phyloP scores from a whole-genome alignment of 2,888 invertebrate species.

The Cheilosia vernalis region DNA sequence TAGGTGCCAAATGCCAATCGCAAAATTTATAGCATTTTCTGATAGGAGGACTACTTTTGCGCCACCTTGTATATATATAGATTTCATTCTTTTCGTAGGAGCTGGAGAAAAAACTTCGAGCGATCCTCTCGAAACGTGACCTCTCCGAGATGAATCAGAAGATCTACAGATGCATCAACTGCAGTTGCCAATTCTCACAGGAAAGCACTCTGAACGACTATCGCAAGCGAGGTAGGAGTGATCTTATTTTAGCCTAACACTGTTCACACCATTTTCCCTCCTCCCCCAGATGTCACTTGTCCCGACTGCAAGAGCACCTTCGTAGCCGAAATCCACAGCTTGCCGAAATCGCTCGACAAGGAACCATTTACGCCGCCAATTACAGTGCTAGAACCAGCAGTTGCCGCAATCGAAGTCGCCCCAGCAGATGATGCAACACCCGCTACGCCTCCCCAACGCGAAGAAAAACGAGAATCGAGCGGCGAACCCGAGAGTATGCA shows the following conservation, averaged over 20 bases:
- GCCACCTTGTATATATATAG: too few species aligned
- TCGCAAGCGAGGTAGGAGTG: conserved; percentile 77
- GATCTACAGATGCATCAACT: conserved; percentile 86
- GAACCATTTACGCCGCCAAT: conserved; percentile 32
- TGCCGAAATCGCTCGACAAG: conserved; percentile 78
- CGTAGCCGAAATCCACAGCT: conserved; percentile 83
- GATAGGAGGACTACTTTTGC: too few species aligned
- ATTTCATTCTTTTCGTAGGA: conserved; percentile 79
- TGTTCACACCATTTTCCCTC: not conserved
- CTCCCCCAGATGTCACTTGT: conserved; percentile 82
- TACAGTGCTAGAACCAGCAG: not conserved
- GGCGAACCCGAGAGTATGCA: conserved; percentile 45
- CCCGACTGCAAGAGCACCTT: conserved; percentile 86
- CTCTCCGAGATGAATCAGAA: conserved; percentile 84
- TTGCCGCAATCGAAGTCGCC: conserved; percentile 7
- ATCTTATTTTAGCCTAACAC: not conserved
- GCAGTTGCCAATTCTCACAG: conserved; percentile 86
- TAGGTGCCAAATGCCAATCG: too few species aligned
- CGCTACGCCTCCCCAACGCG: not conserved
- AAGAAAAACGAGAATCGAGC: conserved; percentile 48
- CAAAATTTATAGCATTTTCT: too few species aligned
- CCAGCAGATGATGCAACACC: not conserved
- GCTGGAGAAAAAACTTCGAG: conserved; percentile 83
- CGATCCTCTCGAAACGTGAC: conserved; percentile 84
- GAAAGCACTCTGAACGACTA: conserved; percentile 81